These are phyloP conservation scores for Blastobasis lacticolella DNA, from an alignment of 2,888 invertebrate genomes.

Conservation along the genomic window DNA sequence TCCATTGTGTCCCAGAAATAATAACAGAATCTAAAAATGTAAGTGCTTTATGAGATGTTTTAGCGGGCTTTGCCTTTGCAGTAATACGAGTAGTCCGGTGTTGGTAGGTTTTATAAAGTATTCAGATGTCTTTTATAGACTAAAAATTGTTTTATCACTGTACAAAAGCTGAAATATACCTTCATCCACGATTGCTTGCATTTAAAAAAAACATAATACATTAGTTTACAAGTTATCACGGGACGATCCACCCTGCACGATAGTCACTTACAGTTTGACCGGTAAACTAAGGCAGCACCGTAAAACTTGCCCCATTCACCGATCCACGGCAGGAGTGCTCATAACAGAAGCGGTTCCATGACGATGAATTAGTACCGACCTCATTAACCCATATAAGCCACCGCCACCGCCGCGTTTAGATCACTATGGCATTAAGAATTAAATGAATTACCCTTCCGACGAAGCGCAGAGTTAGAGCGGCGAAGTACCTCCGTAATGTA, in stretches of 20 bases:
- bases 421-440: slow-evolving; percentile 59
- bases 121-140: no score
- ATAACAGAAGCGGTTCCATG: slow-evolving; percentile 46
- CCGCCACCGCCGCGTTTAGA: slow-evolving; percentile 33
- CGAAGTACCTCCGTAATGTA: background rate
- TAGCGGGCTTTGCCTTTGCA: no score
- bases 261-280: no score
- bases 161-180: no score
- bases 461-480: background rate
- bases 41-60: no score
- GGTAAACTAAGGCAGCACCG: background rate
- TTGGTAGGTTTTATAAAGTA: no score
- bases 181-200: no score
- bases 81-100: no score
- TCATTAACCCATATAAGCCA: slow-evolving; percentile 63
- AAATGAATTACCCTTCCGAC: slow-evolving; percentile 43
- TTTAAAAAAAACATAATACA: no score
- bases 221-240: no score
- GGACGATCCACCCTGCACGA: no score
- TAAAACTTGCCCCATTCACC: slow-evolving; percentile 22
- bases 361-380: slow-evolving; percentile 61
- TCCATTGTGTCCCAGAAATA: background rate
- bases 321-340: slow-evolving; percentile 28
- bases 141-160: no score
- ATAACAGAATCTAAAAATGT: background rate